A percentile compares a stretch with the other conserved stretches of the same genome.
Conservation (phyloP, 2,888 invertebrate species). For the Polydrusus tereticollis region DNA sequence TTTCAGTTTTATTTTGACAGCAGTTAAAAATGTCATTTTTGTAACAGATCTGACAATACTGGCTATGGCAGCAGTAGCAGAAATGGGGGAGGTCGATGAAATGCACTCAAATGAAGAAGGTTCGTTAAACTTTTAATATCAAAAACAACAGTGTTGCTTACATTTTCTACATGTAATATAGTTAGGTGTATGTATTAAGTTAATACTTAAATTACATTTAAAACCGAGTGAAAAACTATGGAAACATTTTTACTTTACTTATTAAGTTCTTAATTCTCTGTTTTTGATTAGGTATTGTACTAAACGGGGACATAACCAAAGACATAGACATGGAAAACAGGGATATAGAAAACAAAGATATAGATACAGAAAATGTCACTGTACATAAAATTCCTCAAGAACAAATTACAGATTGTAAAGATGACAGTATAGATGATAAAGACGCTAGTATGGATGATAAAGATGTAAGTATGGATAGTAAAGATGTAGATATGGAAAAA, state of each 20-base stretch:
- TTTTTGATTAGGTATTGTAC: conserved; percentile 54
- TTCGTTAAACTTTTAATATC: conserved; percentile 31
- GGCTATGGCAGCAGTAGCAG: conserved; percentile 66
- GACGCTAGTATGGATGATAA: conserved; percentile 7
- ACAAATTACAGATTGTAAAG: conserved; percentile 26
- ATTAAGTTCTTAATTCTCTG: background rate
- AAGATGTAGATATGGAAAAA: conserved; percentile 48
- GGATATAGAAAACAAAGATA: conserved; percentile 55
- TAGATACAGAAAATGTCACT: conserved; percentile 50
- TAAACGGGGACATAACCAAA: conserved; percentile 62
- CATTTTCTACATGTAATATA: too few relatives aligned
- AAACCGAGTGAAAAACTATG: too few relatives aligned
- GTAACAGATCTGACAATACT: conserved; percentile 53
- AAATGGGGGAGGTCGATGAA: conserved; percentile 67
- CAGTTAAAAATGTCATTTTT: conserved; percentile 38
- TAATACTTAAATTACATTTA: too few relatives aligned
- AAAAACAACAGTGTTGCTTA: conserved; percentile 33
- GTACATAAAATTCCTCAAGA: conserved; percentile 39
- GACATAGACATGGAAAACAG: conserved; percentile 57
- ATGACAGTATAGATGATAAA: background rate
- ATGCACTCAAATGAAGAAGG: conserved; percentile 65
- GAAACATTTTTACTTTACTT: too few relatives aligned
- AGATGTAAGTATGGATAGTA: conserved; percentile 48
- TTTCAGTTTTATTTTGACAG: background rate
- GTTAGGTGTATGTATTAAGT: too few relatives aligned